These are phyloP conservation scores for Trypoxylus dichotomus DNA, from an alignment of 1,140 invertebrate genomes.

Conservation along the genomic window DNA sequence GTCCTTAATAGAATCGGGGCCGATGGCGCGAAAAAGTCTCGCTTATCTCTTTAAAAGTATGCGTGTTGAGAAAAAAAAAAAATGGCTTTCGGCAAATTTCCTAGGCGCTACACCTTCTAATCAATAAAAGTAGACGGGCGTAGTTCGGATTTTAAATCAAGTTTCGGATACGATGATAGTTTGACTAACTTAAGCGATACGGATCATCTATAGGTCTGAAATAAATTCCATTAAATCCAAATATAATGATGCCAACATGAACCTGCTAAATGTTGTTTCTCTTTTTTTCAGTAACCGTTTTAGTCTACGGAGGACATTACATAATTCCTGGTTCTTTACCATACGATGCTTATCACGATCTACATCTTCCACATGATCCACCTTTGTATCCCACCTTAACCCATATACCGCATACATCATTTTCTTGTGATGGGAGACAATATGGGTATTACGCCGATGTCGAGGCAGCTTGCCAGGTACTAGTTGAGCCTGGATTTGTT, in stretches of 20 bases:
- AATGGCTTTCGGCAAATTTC: background rate
- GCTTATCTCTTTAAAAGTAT: background rate
- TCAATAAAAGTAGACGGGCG: background rate
- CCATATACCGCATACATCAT: constrained; percentile 54
- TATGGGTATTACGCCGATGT: constrained; percentile 60
- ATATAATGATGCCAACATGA: too few relatives aligned
- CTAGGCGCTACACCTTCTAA: background rate
- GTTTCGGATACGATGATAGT: background rate
- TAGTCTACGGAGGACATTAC: constrained; percentile 38
- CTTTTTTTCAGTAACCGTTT: constrained; percentile 32
- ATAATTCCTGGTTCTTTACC: constrained; percentile 48
- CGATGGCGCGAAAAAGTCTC: background rate
- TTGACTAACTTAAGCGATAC: background rate
- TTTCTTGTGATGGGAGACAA: constrained; percentile 53
- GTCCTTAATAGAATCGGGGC: background rate
- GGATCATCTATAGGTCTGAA: background rate
- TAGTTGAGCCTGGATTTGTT: background rate
- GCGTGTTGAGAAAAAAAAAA: background rate
- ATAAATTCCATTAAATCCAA: background rate
- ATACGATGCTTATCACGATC: constrained; percentile 58
- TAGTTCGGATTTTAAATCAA: background rate
- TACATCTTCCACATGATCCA: constrained; percentile 60
- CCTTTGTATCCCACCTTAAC: constrained; percentile 58
- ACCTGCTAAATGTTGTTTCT: background rate
- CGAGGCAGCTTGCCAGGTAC: constrained; percentile 58